phyloP scores from a whole-genome alignment of 2,888 invertebrate genomes.

The Agrotis segetum region DNA sequence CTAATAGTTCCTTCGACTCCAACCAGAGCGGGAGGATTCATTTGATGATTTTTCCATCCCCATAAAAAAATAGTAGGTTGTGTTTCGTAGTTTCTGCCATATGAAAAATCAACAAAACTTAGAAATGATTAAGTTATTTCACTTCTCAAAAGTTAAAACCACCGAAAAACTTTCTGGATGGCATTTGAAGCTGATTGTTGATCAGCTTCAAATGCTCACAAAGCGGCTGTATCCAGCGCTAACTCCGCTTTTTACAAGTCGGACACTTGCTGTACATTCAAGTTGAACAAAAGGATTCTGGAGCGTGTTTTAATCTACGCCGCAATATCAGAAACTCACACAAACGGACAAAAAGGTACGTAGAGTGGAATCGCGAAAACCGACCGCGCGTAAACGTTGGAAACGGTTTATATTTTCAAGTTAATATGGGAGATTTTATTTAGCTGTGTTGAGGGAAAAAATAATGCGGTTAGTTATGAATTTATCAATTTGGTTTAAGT shows the following conservation, averaged over 20 bases:
- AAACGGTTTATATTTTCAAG: constrained; percentile 17
- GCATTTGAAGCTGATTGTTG: no score
- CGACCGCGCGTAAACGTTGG: constrained; percentile 28
- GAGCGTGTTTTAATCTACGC: constrained; percentile 56
- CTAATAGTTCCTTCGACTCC: no score
- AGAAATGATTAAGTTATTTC: neutral
- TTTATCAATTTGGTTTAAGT: neutral
- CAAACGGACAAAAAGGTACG: constrained; percentile 42
- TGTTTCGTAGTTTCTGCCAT: no score
- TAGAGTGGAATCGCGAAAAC: constrained; percentile 35
- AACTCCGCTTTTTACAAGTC: constrained; percentile 21
- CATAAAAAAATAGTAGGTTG: no score
- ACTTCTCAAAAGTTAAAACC: neutral
- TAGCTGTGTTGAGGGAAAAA: neutral
- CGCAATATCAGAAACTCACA: constrained; percentile 49
- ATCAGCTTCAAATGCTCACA: constrained; percentile 34
- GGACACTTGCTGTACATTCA: constrained; percentile 53
- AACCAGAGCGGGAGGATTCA: no score
- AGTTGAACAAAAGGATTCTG: constrained; percentile 56
- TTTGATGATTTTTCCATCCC: no score
- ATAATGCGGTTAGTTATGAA: neutral
- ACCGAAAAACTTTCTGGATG: no score
- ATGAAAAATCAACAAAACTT: neutral
- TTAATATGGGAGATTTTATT: constrained; percentile 23
- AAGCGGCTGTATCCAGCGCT: constrained; percentile 25